A percentile compares a stretch with the other conserved stretches of the same genome.
Evolutionary conservation across 1,140 invertebrate genomes (phyloP).

Genomic region (Bombus terrestris): DNA sequence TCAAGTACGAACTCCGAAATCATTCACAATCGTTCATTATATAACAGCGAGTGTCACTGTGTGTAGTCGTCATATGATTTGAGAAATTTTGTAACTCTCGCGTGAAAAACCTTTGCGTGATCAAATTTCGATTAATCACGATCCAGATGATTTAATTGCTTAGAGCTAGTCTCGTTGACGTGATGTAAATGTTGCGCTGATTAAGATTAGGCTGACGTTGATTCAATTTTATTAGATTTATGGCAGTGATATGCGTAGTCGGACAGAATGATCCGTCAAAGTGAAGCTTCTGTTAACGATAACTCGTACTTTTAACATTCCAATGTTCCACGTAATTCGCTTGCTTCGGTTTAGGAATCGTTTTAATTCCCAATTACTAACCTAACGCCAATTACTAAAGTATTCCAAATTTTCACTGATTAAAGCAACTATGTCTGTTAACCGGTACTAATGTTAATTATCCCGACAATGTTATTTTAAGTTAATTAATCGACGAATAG

Average conservation of each 20-base stretch:
- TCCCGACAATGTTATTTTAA: neutral
- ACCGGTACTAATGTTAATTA: neutral
- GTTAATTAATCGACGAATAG: neutral
- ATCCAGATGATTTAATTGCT: neutral
- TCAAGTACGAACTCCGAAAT: neutral
- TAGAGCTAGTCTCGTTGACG: neutral
- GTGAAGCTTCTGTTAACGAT: too few species aligned
- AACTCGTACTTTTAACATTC: too few species aligned
- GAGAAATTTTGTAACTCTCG: neutral
- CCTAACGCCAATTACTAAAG: too few species aligned
- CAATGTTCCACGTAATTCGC: too few species aligned
- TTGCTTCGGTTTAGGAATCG: too few species aligned
- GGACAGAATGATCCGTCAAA: neutral
- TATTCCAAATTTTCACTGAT: too few species aligned
- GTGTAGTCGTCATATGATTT: neutral
- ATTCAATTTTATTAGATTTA: neutral
- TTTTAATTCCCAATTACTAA: too few species aligned
- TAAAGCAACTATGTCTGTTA: too few species aligned
- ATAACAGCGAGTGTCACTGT: too few species aligned
- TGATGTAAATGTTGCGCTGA: neutral
- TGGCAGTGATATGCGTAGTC: neutral
- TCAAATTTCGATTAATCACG: neutral
- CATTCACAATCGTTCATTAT: neutral
- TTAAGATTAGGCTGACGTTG: neutral
- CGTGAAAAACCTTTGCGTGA: neutral